phyloP scores from a whole-genome alignment of 1,140 invertebrate genomes.

The Dendroctonus ponderosae region DNA sequence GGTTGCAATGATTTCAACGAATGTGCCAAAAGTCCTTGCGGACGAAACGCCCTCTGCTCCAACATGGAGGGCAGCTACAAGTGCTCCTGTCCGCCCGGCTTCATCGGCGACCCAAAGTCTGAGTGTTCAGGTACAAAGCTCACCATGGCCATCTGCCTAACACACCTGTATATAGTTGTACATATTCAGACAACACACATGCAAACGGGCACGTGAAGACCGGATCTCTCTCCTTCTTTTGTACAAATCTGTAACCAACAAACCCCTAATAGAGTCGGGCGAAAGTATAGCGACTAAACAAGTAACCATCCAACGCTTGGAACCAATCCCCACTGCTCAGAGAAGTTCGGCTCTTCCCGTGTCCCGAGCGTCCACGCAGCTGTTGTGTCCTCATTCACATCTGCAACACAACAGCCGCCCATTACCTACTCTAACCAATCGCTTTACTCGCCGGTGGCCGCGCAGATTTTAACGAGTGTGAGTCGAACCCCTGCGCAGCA shows the following conservation, averaged over 20 bases:
- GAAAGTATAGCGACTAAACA: too few relatives aligned
- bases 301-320: background rate
- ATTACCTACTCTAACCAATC: constrained; percentile 8
- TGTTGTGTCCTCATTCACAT: too few relatives aligned
- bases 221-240: constrained; percentile 47
- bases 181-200: background rate
- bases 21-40: constrained; percentile 67
- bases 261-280: background rate
- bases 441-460: constrained; percentile 27
- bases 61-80: constrained; percentile 72
- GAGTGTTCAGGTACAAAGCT: constrained; percentile 64
- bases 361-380: too few relatives aligned
- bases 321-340: background rate
- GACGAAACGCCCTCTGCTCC: constrained; percentile 68
- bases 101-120: constrained; percentile 68
- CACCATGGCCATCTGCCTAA: background rate
- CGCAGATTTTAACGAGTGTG: constrained; percentile 64
- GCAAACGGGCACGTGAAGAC: constrained; percentile 38
- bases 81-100: constrained; percentile 75
- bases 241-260: constrained; percentile 36
- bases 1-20: constrained; percentile 72
- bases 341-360: constrained; percentile 4
- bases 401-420: too few relatives aligned
- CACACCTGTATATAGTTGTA: constrained; percentile 38
- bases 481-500: constrained; percentile 64